Evolutionary conservation across 2,113 vertebrate species (phyloP).

Genomic region (Triplophysa rosa): DNA sequence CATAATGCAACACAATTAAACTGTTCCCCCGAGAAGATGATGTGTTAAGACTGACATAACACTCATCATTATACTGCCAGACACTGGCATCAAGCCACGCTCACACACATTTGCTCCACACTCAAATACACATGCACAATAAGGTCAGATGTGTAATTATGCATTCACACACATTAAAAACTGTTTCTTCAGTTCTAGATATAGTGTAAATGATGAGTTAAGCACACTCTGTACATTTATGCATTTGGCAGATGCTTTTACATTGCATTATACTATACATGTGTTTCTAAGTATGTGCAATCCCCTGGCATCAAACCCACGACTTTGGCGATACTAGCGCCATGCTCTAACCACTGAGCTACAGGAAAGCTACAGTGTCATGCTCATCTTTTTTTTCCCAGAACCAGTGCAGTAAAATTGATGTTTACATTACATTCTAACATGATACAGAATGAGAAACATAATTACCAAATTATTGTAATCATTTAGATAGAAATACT

Average conservation of each 20-base stretch:
- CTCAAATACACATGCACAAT: not conserved
- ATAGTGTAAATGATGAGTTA: not conserved
- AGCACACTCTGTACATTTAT: not conserved
- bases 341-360: too few relatives aligned
- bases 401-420: not conserved
- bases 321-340: too few relatives aligned
- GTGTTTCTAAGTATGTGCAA: too few relatives aligned
- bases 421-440: not conserved
- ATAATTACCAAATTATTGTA: not conserved
- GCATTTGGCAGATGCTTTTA: too few relatives aligned
- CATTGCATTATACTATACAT: too few relatives aligned
- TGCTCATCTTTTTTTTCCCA: not conserved
- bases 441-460: not conserved
- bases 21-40: slow-evolving; percentile 28
- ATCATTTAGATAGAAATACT: not conserved
- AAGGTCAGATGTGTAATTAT: not conserved
- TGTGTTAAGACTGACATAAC: slow-evolving; percentile 48
- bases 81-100: slow-evolving; percentile 3
- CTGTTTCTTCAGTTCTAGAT: not conserved
- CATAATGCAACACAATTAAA: slow-evolving; percentile 50
- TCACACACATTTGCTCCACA: slow-evolving; percentile 12
- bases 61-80: slow-evolving; percentile 12
- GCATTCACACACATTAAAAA: not conserved
- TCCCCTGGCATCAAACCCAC: too few relatives aligned
- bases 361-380: not conserved